These are phyloP conservation scores for Salvelinus alpinus DNA, from an alignment of 2,113 vertebrate genomes.

Conservation along the genomic window DNA sequence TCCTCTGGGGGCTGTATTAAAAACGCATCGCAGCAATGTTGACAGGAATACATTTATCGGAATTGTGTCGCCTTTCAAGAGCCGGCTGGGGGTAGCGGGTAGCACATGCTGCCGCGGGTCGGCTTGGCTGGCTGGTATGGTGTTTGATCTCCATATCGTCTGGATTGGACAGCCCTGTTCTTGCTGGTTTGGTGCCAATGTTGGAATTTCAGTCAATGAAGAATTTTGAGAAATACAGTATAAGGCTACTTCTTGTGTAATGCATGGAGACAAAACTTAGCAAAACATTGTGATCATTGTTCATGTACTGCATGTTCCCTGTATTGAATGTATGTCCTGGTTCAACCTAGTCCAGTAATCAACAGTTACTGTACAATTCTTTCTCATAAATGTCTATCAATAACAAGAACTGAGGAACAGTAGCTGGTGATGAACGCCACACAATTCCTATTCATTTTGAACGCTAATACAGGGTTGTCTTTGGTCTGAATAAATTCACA, in stretches of 20 bases:
- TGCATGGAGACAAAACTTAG: neutral
- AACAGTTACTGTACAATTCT: neutral
- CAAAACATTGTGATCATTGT: neutral
- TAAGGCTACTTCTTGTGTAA: neutral
- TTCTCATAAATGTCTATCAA: neutral
- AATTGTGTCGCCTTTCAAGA: constrained; percentile 75
- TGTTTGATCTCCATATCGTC: constrained; percentile 64
- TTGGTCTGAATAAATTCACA: neutral
- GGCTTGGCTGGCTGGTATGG: constrained; percentile 48
- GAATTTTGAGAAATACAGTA: neutral
- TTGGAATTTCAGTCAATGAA: neutral
- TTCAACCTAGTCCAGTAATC: neutral
- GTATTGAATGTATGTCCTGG: neutral
- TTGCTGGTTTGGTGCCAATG: neutral
- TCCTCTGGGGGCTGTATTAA: constrained; percentile 73
- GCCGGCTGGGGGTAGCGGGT: constrained; percentile 53
- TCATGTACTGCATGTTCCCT: neutral
- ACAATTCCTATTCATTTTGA: neutral
- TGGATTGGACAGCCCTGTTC: constrained; percentile 5
- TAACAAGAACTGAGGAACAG: neutral
- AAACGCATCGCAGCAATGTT: constrained; percentile 73
- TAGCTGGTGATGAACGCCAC: neutral
- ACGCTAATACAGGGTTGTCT: neutral
- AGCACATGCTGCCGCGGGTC: constrained; percentile 62
- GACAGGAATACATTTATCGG: constrained; percentile 79